Base-by-base conservation (phyloP, 2,113 vertebrate genomes). In the Mastomys coucha region DNA sequence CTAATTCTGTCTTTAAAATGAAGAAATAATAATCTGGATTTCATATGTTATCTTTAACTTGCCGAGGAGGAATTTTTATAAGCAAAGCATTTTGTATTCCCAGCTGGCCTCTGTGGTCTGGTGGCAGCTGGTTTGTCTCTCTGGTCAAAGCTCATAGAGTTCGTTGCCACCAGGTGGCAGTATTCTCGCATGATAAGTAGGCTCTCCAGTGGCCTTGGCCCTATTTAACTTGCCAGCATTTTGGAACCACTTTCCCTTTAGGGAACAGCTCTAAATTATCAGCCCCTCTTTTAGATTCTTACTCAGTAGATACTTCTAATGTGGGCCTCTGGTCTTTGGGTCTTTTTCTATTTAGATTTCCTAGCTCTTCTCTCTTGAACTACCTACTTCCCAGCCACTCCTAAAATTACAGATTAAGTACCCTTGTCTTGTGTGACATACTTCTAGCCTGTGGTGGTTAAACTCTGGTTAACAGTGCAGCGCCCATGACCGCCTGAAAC, bases 271-370 rank as follows among this genome's bases (percentile, higher is more conserved):
- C 19, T 92, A 85, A 49, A n/a, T 12, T 85, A 67, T 63, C 33
- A 2, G 73, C 0, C 67, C 76, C 56, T 93, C 39, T 88, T 36
- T 81, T 22, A 53, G 14, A 86, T 6, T 69, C 31, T 14, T 49
- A 1, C 36, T 69, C 84, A 58, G 16, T 70, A 77, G 13, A 22
- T 78, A 58, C n/a, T 58, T 91, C n/a, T 60, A 7, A 89, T 67
- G 13, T 84, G 20, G n/a, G 90, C 93, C 12, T 72, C 39, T 88
- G 9, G 51, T 87, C 60, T 93, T 80, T 42, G 33, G 11, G 14
- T 33, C 12, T 92, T 89, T 89, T 36, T 39, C 63, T 80, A 0
- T 92, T 94, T 97, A 67, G 6, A 39, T 84, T 94, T 94, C 49
- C 16, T 2, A 31, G n/a, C 80, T 91, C 36, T 92, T 86, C 28